Conservation (phyloP, 2,888 invertebrate genomes). For the Pyrochroa serraticornis region DNA sequence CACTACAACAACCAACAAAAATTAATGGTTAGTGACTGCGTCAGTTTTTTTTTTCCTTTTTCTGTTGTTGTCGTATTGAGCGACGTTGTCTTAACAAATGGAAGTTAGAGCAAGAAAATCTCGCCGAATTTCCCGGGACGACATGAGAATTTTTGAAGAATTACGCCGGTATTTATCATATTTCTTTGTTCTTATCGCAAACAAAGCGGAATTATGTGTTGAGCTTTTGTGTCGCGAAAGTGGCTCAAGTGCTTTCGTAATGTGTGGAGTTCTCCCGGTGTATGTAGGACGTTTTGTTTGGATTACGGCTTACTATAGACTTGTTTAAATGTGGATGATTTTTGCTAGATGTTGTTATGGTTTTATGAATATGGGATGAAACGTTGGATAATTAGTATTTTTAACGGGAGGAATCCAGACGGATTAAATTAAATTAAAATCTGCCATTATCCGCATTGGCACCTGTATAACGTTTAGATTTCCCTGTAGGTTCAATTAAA, state of each 20-base stretch:
- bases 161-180: conserved; percentile 7
- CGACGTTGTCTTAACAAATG: no score
- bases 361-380: background rate
- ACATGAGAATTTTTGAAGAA: background rate
- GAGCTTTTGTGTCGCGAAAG: conserved; percentile 4
- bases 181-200: conserved; percentile 11
- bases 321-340: background rate
- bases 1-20: no score
- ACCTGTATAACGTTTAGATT: background rate
- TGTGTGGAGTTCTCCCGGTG: background rate
- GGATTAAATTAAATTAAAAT: background rate
- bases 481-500: background rate
- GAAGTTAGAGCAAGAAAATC: no score
- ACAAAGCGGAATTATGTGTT: conserved; percentile 2
- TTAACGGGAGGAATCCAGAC: background rate
- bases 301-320: background rate
- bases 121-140: no score
- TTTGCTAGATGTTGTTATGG: background rate
- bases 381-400: background rate
- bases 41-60: no score
- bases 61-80: no score
- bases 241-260: conserved; percentile 2
- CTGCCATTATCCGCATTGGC: background rate
- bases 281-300: conserved; percentile 6
- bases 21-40: no score